phyloP scores from a whole-genome alignment of 2,797 vertebrate species.

The Limosa lapponica region DNA sequence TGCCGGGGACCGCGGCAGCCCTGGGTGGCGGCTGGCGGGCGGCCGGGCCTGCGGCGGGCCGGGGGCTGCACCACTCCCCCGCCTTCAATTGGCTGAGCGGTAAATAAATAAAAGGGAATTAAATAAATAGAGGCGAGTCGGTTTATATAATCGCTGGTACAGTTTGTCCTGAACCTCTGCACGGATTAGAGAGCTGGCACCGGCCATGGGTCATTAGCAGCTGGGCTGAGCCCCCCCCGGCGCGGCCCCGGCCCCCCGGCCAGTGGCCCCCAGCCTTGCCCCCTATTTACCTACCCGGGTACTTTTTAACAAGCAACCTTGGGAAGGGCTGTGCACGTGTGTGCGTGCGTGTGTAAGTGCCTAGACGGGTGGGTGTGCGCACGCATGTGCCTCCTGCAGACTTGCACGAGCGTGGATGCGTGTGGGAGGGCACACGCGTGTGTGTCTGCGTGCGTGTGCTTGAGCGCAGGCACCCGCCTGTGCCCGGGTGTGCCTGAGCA shows the following conservation, averaged over 20 bases:
- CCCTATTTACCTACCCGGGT: conserved; percentile 46
- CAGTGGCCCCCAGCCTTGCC: not conserved
- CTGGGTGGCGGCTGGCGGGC: not conserved
- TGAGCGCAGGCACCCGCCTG: not conserved
- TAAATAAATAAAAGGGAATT: conserved; percentile 71
- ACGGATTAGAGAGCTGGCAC: conserved; percentile 66
- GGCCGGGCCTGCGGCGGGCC: rapidly evolving
- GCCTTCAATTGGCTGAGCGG: conserved; percentile 26
- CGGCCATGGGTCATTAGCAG: conserved; percentile 54
- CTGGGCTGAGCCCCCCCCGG: conserved; percentile 22
- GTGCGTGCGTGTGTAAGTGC: not conserved
- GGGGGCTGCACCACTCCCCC: conserved; percentile 40
- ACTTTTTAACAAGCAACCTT: conserved; percentile 58
- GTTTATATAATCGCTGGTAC: conserved; percentile 73
- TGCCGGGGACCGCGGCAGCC: not conserved
- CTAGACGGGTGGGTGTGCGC: rapidly evolving
- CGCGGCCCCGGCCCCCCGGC: not conserved
- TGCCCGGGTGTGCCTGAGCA: not conserved
- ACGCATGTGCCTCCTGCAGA: not conserved
- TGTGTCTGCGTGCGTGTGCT: not conserved
- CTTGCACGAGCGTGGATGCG: rapidly evolving
- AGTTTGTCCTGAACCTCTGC: conserved; percentile 70
- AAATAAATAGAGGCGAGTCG: conserved; percentile 73
- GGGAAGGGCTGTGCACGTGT: not conserved
- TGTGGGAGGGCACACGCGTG: not conserved